phyloP scores from a whole-genome alignment of 2,797 vertebrate genomes.

The Aldrovandia affinis region DNA sequence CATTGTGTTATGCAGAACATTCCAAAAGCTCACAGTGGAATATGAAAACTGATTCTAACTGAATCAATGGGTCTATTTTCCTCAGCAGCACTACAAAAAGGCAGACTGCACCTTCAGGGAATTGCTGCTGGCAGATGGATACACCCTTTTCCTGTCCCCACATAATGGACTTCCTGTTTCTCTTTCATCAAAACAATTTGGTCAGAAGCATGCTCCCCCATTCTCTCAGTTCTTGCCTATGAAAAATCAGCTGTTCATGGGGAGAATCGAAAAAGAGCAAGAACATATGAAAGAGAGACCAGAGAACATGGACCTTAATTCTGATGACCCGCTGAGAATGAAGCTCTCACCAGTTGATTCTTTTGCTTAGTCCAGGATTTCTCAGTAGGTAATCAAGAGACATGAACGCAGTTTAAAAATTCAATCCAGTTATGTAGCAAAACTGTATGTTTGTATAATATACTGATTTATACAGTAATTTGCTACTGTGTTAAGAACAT shows the following conservation, averaged over 20 bases:
- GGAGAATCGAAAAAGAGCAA: conserved; percentile 25
- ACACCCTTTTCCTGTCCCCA: conserved; percentile 70
- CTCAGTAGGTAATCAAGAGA: conserved; percentile 8
- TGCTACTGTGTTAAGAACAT: neutral
- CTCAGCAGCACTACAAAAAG: conserved; percentile 57
- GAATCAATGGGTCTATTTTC: conserved; percentile 11
- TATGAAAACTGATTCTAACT: neutral
- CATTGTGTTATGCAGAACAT: neutral
- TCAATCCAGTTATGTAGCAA: neutral
- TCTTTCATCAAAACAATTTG: conserved; percentile 57
- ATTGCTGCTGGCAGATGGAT: conserved; percentile 69
- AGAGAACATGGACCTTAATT: conserved; percentile 59
- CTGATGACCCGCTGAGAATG: conserved; percentile 69
- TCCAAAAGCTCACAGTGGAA: neutral
- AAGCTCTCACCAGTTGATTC: neutral
- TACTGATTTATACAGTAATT: neutral
- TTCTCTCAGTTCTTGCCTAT: conserved; percentile 72
- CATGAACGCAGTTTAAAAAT: neutral
- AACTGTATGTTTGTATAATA: neutral
- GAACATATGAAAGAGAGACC: conserved; percentile 33
- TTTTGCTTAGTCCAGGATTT: conserved; percentile 25
- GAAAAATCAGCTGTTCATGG: conserved; percentile 43
- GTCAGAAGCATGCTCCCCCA: conserved; percentile 46
- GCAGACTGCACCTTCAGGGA: conserved; percentile 73
- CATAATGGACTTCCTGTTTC: conserved; percentile 64